Conservation (phyloP, 2,888 invertebrate species). For the Luperina nickerlii region DNA sequence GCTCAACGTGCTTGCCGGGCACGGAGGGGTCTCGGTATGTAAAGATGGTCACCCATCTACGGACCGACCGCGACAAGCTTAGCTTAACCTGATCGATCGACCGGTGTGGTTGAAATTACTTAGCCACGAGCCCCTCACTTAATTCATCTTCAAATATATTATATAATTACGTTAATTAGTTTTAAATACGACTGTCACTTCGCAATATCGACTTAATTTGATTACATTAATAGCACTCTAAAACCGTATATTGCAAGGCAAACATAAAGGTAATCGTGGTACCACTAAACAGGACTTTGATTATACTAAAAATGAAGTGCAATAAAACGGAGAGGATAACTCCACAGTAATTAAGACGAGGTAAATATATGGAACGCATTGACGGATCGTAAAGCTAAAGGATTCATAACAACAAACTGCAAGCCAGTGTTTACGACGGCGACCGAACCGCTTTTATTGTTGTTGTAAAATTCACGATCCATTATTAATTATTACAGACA, state of each 20-base stretch:
- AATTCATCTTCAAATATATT: background rate
- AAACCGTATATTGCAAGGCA: constrained; percentile 66
- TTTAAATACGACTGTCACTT: constrained; percentile 42
- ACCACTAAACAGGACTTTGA: constrained; percentile 76
- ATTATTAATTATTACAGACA: constrained; percentile 91
- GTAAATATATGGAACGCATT: constrained; percentile 88
- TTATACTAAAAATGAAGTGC: constrained; percentile 81
- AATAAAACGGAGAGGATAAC: constrained; percentile 86
- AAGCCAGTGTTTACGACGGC: constrained; percentile 86
- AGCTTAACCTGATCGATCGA: background rate
- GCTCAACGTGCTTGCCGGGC: background rate
- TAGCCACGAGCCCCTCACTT: background rate
- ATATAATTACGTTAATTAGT: constrained; percentile 6
- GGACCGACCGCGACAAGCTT: background rate
- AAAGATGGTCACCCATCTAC: background rate
- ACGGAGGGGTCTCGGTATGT: background rate
- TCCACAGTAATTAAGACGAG: constrained; percentile 87
- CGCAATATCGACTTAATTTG: constrained; percentile 68
- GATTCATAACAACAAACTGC: constrained; percentile 89
- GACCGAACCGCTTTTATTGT: constrained; percentile 88
- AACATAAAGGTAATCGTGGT: constrained; percentile 70
- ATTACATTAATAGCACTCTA: constrained; percentile 66
- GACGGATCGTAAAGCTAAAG: constrained; percentile 88
- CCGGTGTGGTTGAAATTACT: background rate
- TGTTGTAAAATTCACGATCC: constrained; percentile 90